Evolutionary conservation across 2,797 vertebrate genomes (phyloP), one percentile per base, ranked within the genome.

Genomic region (Oreochromis mossambicus): DNA sequence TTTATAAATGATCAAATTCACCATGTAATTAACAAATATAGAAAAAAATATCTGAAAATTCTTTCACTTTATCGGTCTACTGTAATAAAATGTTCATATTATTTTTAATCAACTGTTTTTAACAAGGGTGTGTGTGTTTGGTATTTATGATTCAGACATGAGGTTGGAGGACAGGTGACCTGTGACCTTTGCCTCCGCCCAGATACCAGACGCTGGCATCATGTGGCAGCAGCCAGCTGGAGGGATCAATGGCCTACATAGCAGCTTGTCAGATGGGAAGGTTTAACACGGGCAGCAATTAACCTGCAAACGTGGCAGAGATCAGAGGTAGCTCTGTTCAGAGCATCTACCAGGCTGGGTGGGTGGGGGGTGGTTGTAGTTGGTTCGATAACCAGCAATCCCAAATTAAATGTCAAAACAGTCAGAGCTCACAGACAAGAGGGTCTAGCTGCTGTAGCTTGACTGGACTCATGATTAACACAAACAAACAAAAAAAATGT

Each of bases 251-350:
- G 91, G 82, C 77, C 84, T 83, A 87, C 86, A 89, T 81, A 54
- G 63, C 89, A 84, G 84, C 88, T 85, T 87, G 86, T 91, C 80
- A 82, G 75, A 89, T 78, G 78, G 41, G 77, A 50, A 77, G 50
- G 84, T 83, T 89, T 81, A 90, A 88, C 84, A 81, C 1, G 13
- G 80, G 63, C 83, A 82, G 85, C 88, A 92, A 92, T 94, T 92
- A 92, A 95, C 92, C 94, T 93, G 90, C 84, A 78, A 88, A 89
- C 46, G 79, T 80, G 80, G 55, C 80, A 9, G 34, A 77, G 83
- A 82, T 81, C 81, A 79, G 81, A 87, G 48, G 79, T 24, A n/a
- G n/a, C 36, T 88, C 43, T 46, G 66, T 77, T 80, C 17, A 24
- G 12, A 24, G 43, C 43, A 4, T 79, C 50, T 36, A 43, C 36